Evolutionary conservation across 2,797 vertebrate genomes (phyloP), one percentile per base, ranked within the genome.

Genomic region (Cottoperca gobio): DNA sequence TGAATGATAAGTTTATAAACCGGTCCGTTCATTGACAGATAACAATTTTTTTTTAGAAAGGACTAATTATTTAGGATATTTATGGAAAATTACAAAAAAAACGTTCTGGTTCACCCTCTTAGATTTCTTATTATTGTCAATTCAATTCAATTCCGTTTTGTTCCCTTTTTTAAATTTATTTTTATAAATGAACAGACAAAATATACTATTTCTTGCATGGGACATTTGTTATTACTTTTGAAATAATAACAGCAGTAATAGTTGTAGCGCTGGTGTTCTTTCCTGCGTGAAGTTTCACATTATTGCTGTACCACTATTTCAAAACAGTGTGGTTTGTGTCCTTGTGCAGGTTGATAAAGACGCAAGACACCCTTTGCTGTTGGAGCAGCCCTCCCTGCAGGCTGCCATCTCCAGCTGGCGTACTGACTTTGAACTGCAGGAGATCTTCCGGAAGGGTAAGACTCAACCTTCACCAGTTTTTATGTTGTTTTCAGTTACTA

Each of bases 391-490:
- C 42, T 85, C 91, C 1, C 88, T 99, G 69, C 96, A 96, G 80
- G 94, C 96, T 77, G 96, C 97, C 79, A 93, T 99, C 89, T 96
- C 95, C 88, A 91, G 94, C 79, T 96, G 98, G 95, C 95, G 95
- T 45, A 95, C 95, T 65, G 97, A 99, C 90, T 96, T 97, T 88
- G 97, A 99, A 86, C 95, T 99, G 70, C 98, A 99, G 88, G 98
- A 99, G 86, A 99, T 99, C 88, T 96, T 99, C 88, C 97, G 97
- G 79, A 97, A 97, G 95, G 97, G 98, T 99, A 90, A 93, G 93
- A 55, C 23, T 49, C 19, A 59, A 33, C 14, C 6, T 28, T 70
- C 11, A 24, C 21, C 5, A 14, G 19, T 48, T 52, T 61, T 50
- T 33, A 43, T 23, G n/a, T 43, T 58, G n/a, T 61, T 72, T 58